Base-by-base conservation (phyloP, 2,113 vertebrate species). In the Malaclemys terrapin region DNA sequence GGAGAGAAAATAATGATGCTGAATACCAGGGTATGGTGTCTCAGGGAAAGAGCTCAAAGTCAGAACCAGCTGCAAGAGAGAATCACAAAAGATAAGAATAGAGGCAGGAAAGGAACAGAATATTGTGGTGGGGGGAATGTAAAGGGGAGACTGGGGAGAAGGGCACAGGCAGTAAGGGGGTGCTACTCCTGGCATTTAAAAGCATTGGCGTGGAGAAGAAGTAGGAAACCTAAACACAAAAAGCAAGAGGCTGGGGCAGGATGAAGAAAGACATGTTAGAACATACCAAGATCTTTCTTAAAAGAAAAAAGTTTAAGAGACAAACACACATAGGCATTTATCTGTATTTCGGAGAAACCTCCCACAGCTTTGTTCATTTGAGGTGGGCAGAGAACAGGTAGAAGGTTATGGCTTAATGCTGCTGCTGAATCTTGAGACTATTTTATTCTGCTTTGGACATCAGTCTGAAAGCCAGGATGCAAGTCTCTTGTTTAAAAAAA, bases 11-110 rank as follows among this genome's bases (percentile, higher is more conserved):
- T 38, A 54, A 86, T 19, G 42, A 19, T 95, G 8, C 42, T 90
- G 75, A 83, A 52, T 80, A 35, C 42, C 83, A 8, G 38, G 62
- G 35, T n/a, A 80, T 12, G 72, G 50, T 75, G 31, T 81, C 89
- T 83, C 85, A 89, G 88, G 59, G 38, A 10, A 80, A 42, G 93
- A 84, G 6, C 6, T 90, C 12, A 20, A 42, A 20, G 7, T 47
- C 52, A n/a, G 59, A 65, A 50, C 84, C 87, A 91, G 52, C 49
- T 82, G 91, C 65, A 82, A 89, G 76, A 94, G 54, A 81, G 13
- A 7, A 79, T 93, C 84, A 85, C 56, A 57, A 89, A 65, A 42
- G 81, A 59, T 76, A 29, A 80, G 27, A 89, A 89, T 17, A 29
- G 53, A 50, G 38, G 79, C 20, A 87, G 89, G 45, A 6, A 16